Evolutionary conservation across 2,797 vertebrate species (phyloP).

Genomic region (Nothura maculosa): DNA sequence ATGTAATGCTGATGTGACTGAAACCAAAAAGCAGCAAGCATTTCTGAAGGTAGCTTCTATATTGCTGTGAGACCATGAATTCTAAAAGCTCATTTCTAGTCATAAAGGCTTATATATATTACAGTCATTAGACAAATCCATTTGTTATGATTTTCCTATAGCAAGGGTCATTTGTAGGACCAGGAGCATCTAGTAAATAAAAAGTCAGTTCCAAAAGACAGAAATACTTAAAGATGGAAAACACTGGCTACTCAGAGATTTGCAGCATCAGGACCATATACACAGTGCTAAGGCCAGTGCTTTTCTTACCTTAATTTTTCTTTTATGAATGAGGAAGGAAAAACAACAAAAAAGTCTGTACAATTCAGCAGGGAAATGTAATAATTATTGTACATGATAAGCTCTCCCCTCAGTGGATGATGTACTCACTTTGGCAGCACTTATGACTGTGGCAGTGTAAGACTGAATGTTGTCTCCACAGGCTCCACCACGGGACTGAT

Average conservation of each 20-base stretch:
- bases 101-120: neutral
- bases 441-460: slow-evolving; percentile 98
- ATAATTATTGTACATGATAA: slow-evolving; percentile 25
- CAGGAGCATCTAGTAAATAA: neutral
- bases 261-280: neutral
- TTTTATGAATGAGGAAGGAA: slow-evolving; percentile 3
- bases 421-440: slow-evolving; percentile 96
- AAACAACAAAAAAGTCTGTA: neutral
- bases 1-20: neutral
- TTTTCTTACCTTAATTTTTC: neutral
- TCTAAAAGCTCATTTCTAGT: neutral
- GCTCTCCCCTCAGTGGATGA: slow-evolving; percentile 30
- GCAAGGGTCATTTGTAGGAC: neutral
- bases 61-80: neutral
- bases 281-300: neutral
- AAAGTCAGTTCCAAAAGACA: neutral
- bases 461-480: slow-evolving; percentile 99
- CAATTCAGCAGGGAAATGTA: slow-evolving; percentile 57
- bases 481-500: slow-evolving; percentile 97
- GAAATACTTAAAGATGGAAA: neutral
- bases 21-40: slow-evolving; percentile 17
- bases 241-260: neutral
- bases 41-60: slow-evolving; percentile 1
- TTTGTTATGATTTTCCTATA: neutral
- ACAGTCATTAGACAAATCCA: neutral